Conservation (phyloP, 1,140 invertebrate species). For the Brachionus rotundiformis region DNA sequence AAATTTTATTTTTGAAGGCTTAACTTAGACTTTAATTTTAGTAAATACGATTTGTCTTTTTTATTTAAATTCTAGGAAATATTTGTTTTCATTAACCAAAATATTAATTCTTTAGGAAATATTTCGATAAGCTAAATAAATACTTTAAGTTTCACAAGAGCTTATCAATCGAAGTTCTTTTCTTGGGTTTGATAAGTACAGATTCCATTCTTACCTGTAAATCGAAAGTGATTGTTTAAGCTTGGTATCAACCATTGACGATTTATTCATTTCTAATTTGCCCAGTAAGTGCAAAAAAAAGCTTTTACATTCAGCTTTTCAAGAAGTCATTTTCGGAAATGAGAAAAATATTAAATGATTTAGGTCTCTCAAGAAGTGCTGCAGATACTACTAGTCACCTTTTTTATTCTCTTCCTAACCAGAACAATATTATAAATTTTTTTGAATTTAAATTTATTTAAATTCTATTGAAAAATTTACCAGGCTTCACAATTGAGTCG, state of each 20-base stretch:
- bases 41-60: neutral
- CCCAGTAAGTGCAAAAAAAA: neutral
- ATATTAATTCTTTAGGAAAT: too few species aligned
- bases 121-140: neutral
- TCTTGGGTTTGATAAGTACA: neutral
- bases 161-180: neutral
- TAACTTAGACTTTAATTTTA: too few species aligned
- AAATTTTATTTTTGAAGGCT: too few species aligned
- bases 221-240: neutral
- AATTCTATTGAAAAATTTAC: neutral
- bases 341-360: neutral
- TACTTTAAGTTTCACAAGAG: neutral
- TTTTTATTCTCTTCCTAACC: neutral
- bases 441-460: neutral
- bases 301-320: neutral
- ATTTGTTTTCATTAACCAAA: too few species aligned
- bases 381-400: neutral
- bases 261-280: neutral
- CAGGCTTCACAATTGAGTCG: slow-evolving; percentile 1
- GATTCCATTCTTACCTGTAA: neutral
- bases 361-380: neutral
- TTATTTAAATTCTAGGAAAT: too few species aligned
- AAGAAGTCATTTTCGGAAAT: neutral
- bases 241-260: neutral
- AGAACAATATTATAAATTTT: neutral